phyloP scores from a whole-genome alignment of 2,888 invertebrate species.

The Microdon myrmicae region DNA sequence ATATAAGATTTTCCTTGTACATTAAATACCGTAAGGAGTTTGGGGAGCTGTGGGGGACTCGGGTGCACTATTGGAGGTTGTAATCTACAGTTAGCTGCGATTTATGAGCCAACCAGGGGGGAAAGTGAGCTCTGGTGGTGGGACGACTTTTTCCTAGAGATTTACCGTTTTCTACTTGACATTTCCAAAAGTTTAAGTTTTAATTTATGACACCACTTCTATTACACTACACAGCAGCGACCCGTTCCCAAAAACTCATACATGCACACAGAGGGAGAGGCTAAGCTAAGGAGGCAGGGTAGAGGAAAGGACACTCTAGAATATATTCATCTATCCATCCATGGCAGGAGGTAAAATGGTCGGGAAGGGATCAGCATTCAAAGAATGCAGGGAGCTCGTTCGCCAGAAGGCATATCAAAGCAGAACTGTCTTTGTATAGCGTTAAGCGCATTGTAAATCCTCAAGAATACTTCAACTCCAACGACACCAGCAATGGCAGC shows the following conservation, averaged over 20 bases:
- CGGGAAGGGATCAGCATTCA: slow-evolving; percentile 28
- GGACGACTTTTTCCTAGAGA: slow-evolving; percentile 59
- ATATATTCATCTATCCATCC: slow-evolving; percentile 37
- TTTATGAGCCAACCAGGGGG: slow-evolving; percentile 45
- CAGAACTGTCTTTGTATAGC: slow-evolving; percentile 41
- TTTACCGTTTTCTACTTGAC: slow-evolving; percentile 68
- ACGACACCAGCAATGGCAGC: slow-evolving; percentile 30
- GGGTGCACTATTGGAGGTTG: slow-evolving; percentile 46
- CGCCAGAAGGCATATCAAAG: slow-evolving; percentile 37
- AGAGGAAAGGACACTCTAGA: slow-evolving; percentile 1
- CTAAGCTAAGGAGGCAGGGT: not conserved
- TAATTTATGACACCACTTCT: slow-evolving; percentile 67
- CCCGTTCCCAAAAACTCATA: slow-evolving; percentile 27
- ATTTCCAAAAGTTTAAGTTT: slow-evolving; percentile 67
- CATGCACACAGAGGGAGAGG: not conserved
- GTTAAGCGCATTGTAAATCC: slow-evolving; percentile 51
- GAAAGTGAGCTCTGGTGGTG: slow-evolving; percentile 11
- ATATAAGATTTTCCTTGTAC: slow-evolving; percentile 48
- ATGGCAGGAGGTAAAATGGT: not conserved
- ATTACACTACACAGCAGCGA: slow-evolving; percentile 56
- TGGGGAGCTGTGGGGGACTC: slow-evolving; percentile 23
- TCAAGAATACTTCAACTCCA: slow-evolving; percentile 52
- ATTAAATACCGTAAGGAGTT: slow-evolving; percentile 44
- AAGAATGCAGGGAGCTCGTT: slow-evolving; percentile 39
- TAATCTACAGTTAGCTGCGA: slow-evolving; percentile 52